Conservation (phyloP, 2,113 vertebrate genomes). For the Trematomus loennbergii region DNA sequence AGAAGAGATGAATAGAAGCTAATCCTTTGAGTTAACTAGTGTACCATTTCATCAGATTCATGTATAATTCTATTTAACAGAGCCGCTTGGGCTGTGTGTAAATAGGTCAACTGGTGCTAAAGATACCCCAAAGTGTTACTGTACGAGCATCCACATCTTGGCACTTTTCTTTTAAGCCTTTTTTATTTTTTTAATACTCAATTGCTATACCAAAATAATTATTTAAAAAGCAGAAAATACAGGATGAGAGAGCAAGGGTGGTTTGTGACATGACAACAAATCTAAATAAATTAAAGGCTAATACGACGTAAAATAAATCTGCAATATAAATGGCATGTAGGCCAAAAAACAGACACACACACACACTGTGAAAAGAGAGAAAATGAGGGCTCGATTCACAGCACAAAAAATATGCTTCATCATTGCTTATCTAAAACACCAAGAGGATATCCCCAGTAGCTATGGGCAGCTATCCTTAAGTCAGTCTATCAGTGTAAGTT, state of each 20-base stretch:
- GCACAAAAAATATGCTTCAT: too few relatives aligned
- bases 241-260: too few relatives aligned
- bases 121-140: slow-evolving; percentile 32
- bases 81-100: slow-evolving; percentile 23
- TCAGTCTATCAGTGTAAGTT: neutral
- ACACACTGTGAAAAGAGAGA: neutral
- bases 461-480: neutral
- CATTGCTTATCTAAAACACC: neutral
- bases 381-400: too few relatives aligned
- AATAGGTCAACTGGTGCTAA: slow-evolving; percentile 50
- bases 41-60: slow-evolving; percentile 36
- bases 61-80: slow-evolving; percentile 32
- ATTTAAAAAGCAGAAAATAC: neutral
- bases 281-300: too few relatives aligned
- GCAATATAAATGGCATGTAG: neutral
- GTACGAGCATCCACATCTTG: slow-evolving; percentile 1
- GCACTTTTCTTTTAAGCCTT: neutral
- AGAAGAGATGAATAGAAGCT: slow-evolving; percentile 18
- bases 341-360: neutral
- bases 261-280: too few relatives aligned
- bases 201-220: neutral
- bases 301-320: neutral
- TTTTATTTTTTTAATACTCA: neutral
- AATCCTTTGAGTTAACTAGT: slow-evolving; percentile 7
- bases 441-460: neutral